Evolutionary conservation across 1,140 invertebrate species (phyloP), one percentile per base, ranked within the genome.

Genomic region (Sycophaga agraensis): DNA sequence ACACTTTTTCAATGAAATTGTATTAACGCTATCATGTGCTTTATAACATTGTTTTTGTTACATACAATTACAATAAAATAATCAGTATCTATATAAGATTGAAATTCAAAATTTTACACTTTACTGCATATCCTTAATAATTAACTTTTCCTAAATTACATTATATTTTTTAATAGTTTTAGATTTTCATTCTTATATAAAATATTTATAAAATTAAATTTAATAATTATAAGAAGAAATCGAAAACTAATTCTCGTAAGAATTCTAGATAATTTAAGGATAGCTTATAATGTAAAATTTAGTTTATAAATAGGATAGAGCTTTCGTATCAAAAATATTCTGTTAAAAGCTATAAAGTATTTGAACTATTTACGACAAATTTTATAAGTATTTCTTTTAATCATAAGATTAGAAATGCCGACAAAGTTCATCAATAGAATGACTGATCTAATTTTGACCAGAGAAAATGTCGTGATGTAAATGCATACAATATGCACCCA

Each of bases 31-130:
- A 35, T 45, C 42, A 46, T 56, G 40, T 56, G 35, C 42, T 56
- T 35, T 35, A 17, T 55, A 43, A 31, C 14, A 53, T 54, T 54
- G 26, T 43, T 9, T 40, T 42, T 17, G 4, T 4, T 16, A 1
- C 14, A 14, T 43, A 50, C 19, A 14, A 45, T 63, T 19, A 56
- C 16, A 50, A 61, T 56, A 34, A 56, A 65, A 66, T 53, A 43
- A 34, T 53, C 7, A 40, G 21, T 14, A 55, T n/a, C 63, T 43
- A 45, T 24, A 43, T 31, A 55, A n/a, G 4, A 43, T 7, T 43
- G 31, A 28, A 45, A 17, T 26, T 22, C 14, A 7, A 2, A 45
- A 22, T 16, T 45, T 3, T 16, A 42, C 21, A 42, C 21, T 5
- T 17, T 5, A 24, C 12, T 45, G n/a, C 16, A 14, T 4, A n/a